Base-by-base conservation (phyloP, 1,140 invertebrate species). In the Caligus rogercresseyi region DNA sequence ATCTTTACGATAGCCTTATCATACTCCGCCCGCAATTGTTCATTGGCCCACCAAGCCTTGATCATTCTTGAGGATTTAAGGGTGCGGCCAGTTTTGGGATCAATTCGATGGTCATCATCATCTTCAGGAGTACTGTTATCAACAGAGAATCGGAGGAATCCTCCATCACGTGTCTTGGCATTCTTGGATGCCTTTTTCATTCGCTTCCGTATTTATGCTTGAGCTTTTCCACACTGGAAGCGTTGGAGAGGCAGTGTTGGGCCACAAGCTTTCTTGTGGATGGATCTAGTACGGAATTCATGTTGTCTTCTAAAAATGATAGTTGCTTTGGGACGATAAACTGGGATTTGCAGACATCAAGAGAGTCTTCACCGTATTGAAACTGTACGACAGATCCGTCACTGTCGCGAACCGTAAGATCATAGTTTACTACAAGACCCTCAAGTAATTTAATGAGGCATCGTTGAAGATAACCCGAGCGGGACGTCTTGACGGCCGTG, bases 361-460 rank as follows among this genome's bases (percentile, higher is more conserved):
- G 75, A 0, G 94, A 92, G 77, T 99, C 96, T 78, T 98, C 95
- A 1, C 96, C 96, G 72, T 98, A 99, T n/a, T 83, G 77, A 72
- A 89, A 93, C 75, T 98, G 93, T 63, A 99, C 80, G n/a, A 99
- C 79, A 72, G 83, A 87, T 23, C 85, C 84, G 74, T 98, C 95
- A 66, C 84, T 85, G 73, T 99, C 94, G 63, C 95, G 78, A 0
- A 98, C 94, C 1, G 93, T 97, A 67, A 84, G 76, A 73, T 98
- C 95, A 72, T 98, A 98, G 53, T 83, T 79, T 0, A 97, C 83
- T 52, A 78, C 80, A 1, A 99, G 69, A 13, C 94, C 94, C 78
- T 99, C 96, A 21, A 99, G 76, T 77, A 98, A 91, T 75, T 99
- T 99, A 16, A 98, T 89, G 0, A 99, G 75, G 78, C 95, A 98